Evolutionary conservation across 2,888 invertebrate species (phyloP).

Genomic region (Neocrepidodera transversa): DNA sequence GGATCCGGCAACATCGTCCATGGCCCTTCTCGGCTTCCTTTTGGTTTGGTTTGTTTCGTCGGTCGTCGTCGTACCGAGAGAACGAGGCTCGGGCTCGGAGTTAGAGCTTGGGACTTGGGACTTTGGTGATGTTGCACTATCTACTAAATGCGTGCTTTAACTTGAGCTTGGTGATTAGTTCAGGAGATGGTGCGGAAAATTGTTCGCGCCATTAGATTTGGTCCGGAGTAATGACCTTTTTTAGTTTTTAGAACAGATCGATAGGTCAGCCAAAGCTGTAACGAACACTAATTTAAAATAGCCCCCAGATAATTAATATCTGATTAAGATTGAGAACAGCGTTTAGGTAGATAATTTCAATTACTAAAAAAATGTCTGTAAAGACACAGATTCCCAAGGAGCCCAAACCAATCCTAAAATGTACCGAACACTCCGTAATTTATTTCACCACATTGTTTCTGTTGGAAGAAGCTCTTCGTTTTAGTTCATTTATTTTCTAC

Average conservation of each 20-base stretch:
- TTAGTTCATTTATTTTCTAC: no score
- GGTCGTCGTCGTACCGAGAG: constrained; percentile 8
- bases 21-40: constrained; percentile 28
- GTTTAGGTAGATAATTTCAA: no score
- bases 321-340: no score
- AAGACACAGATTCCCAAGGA: no score
- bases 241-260: constrained; percentile 15
- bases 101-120: constrained; percentile 1
- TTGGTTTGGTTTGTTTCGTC: constrained; percentile 25
- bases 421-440: no score
- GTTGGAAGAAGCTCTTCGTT: no score
- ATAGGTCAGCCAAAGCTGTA: constrained; percentile 12
- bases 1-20: constrained; percentile 18
- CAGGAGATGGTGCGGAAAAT: constrained; percentile 31
- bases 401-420: no score
- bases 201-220: constrained; percentile 25
- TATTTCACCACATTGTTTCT: no score
- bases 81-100: neutral
- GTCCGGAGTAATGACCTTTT: constrained; percentile 31
- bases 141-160: constrained; percentile 31
- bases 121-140: constrained; percentile 35
- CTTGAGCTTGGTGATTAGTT: constrained; percentile 28
- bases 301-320: neutral
- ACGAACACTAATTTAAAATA: neutral
- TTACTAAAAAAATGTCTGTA: no score